Evolutionary conservation across 2,888 invertebrate species (phyloP).

Genomic region (Acleris literana): DNA sequence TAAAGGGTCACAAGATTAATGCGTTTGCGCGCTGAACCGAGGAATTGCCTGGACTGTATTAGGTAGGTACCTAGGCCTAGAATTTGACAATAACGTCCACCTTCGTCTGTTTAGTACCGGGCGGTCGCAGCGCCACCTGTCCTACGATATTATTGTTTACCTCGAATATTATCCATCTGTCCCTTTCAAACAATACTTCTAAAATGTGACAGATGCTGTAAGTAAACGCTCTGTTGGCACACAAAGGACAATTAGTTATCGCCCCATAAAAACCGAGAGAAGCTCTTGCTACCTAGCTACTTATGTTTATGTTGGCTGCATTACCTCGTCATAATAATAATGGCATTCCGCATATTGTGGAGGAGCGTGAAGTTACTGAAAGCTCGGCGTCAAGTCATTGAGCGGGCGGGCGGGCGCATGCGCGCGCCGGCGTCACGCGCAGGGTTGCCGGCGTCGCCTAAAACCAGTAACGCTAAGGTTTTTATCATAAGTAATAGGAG

Average conservation of each 20-base stretch:
- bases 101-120: too few relatives aligned
- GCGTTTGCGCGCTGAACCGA: too few relatives aligned
- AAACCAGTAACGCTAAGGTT: constrained; percentile 23
- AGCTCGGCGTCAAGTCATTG: constrained; percentile 67
- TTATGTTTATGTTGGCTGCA: constrained; percentile 5
- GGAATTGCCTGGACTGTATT: too few relatives aligned
- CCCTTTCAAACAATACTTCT: too few relatives aligned
- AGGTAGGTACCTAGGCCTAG: too few relatives aligned
- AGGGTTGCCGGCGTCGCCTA: constrained; percentile 44
- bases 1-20: too few relatives aligned
- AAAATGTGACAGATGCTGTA: too few relatives aligned
- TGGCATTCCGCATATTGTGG: constrained; percentile 34
- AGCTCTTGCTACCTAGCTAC: neutral
- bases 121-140: too few relatives aligned
- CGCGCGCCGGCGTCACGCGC: constrained; percentile 50
- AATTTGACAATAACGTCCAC: too few relatives aligned
- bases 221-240: too few relatives aligned
- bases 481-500: constrained; percentile 34
- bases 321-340: constrained; percentile 24
- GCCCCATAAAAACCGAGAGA: neutral
- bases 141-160: too few relatives aligned
- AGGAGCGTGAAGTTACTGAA: constrained; percentile 41
- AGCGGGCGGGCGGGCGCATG: constrained; percentile 75
- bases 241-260: neutral
- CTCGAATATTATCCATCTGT: too few relatives aligned